Conservation (phyloP, 2,888 invertebrate genomes). For the Synanthedon andrenaeformis region DNA sequence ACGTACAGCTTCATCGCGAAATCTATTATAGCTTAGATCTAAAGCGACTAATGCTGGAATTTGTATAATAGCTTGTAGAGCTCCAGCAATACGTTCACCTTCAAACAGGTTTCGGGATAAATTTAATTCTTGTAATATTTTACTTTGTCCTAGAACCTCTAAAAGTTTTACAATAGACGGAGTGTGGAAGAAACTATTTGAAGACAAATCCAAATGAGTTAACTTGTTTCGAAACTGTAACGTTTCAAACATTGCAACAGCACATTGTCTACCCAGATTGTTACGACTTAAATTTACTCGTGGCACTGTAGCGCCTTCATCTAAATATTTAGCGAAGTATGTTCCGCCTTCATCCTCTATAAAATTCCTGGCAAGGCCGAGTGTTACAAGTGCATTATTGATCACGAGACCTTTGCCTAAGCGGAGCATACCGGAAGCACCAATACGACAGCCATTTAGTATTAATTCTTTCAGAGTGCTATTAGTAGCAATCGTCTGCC, state of each 20-base stretch:
- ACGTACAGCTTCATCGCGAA: constrained; percentile 17
- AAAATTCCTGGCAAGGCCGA: constrained; percentile 24
- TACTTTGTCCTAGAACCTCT: constrained; percentile 14
- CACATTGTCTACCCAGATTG: constrained; percentile 16
- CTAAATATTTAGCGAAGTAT: constrained; percentile 18
- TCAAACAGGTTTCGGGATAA: constrained; percentile 21
- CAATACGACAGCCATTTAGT: constrained; percentile 29
- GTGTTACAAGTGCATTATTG: constrained; percentile 16
- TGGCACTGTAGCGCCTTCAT: constrained; percentile 13
- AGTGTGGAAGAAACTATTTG: constrained; percentile 22
- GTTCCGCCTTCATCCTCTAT: constrained; percentile 25
- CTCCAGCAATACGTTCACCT: constrained; percentile 15
- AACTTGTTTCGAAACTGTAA: constrained; percentile 19
- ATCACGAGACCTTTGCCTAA: constrained; percentile 14
- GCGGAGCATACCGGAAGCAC: constrained; percentile 20
- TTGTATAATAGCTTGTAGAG: constrained; percentile 15
- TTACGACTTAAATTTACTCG: constrained; percentile 25
- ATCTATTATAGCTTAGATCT: constrained; percentile 25
- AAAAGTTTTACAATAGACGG: constrained; percentile 20
- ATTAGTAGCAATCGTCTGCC: constrained; percentile 24
- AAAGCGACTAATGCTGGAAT: constrained; percentile 19
- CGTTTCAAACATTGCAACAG: constrained; percentile 19
- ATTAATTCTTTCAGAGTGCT: constrained; percentile 21
- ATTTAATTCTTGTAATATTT: constrained; percentile 20
- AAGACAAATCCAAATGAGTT: constrained; percentile 27